Evolutionary conservation across 2,113 vertebrate species (phyloP), one percentile per base, ranked within the genome.

Genomic region (Centropus bengalensis): DNA sequence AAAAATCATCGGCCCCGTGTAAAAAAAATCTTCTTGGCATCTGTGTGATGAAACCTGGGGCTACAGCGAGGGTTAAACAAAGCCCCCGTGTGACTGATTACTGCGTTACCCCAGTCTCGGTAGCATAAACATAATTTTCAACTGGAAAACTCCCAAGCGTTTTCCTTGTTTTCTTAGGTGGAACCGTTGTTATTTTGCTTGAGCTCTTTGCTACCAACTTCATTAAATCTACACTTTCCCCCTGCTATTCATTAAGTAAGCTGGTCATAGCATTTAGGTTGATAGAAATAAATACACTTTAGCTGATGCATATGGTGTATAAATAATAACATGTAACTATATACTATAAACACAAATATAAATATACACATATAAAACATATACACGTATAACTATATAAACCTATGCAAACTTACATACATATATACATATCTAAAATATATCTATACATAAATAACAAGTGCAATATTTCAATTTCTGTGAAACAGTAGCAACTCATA

Each of bases 21-120:
- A n/a, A n/a, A n/a, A n/a, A 55, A 62, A 82, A 82, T 38, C 20
- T 11, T 33, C 4, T 73, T 91, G 4, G 2, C 0, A 0, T 13
- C 33, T 14, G 1, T 32, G 36, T 80, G 32, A 24, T 42, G 62
- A 68, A 75, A 81, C 51, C 3, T 33, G 55, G 20, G 26, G 17
- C 38, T 73, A n/a, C 42, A 68, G 38, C 74, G 74, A 0, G 16
- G 9, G 40, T 56, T 84, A 69, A 73, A 69, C 62, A 60, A 5
- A 77, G 67, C 14, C 27, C 15, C 30, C 8, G 12, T 19, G 51
- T 86, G 71, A 30, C 51, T 11, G 28, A 44, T 52, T 52, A 24
- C 80, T 47, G 13, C 24, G 38, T 54, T 76, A 67, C n/a, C 58
- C 36, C 38, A 42, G 70, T 33, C 52, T 11, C n/a, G 23, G 42